Conservation (phyloP, 1,140 invertebrate species). For the Drosophila kanapiae region DNA sequence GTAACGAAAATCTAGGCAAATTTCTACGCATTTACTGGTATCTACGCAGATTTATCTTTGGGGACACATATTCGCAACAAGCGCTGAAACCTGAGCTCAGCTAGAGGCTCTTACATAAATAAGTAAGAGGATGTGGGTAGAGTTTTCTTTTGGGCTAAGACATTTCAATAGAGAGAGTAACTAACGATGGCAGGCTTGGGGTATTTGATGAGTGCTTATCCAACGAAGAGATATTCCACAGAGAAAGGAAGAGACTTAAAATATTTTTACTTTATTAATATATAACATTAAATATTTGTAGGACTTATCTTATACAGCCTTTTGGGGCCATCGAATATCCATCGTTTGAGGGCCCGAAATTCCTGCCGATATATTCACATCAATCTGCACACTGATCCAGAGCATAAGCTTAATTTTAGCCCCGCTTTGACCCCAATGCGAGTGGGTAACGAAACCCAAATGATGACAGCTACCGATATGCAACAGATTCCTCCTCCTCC, state of each 20-base stretch:
- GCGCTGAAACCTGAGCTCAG: slow-evolving; percentile 57
- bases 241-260: too few species aligned
- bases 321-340: slow-evolving; percentile 19
- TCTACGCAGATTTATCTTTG: slow-evolving; percentile 76
- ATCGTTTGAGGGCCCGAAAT: slow-evolving; percentile 31
- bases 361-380: slow-evolving; percentile 42
- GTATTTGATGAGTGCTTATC: slow-evolving; percentile 2
- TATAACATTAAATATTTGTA: slow-evolving; percentile 9
- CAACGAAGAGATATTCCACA: not conserved
- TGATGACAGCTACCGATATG: slow-evolving; percentile 83
- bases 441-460: slow-evolving; percentile 58
- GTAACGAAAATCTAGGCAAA: slow-evolving; percentile 47
- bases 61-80: slow-evolving; percentile 45
- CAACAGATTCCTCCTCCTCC: slow-evolving; percentile 11
- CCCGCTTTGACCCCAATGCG: slow-evolving; percentile 62
- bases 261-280: too few species aligned
- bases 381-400: slow-evolving; percentile 48
- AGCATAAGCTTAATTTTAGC: slow-evolving; percentile 40
- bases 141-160: slow-evolving; percentile 32
- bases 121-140: slow-evolving; percentile 24
- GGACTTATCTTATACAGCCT: not conserved
- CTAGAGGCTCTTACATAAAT: slow-evolving; percentile 8
- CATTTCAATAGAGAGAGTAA: slow-evolving; percentile 19
- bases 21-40: slow-evolving; percentile 60
- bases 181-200: not conserved